Base-by-base conservation (phyloP, 2,113 vertebrate genomes). In the Psittacula cyanocephala region DNA sequence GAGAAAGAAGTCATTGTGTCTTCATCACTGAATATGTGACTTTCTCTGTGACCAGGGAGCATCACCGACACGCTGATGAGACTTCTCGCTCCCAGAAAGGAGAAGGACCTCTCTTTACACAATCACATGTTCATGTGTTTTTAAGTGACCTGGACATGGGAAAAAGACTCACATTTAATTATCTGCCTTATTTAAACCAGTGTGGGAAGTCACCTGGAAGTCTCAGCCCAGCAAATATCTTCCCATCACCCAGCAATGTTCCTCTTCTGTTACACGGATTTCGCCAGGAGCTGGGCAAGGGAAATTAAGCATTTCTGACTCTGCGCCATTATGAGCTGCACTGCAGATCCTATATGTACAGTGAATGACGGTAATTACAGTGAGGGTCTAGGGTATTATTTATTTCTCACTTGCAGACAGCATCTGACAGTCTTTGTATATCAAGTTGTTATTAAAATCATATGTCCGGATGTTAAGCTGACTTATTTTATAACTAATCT, bases 401-500 rank as follows among this genome's bases (percentile, higher is more conserved):
- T 97, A 97, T 97, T 96, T 98, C 91, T 93, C 95, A 88, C 63
- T 70, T 97, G 89, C 78, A 97, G 94, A 96, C 88, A 97, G 89
- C 46, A 91, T 71, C 94, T 97, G 88, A 95, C 91, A 97, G 84
- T 95, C 93, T 97, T 97, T 96, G 72, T 97, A 94, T 96, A 97
- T 97, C 92, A 97, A 97, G 86, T 93, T 97, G 92, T 97, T 97
- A 97, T 96, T 97, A 97, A 98, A 97, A 97, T 95, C 90, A 85
- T 96, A 39, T 96, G 78, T 88, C 75, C 96, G 88, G 82, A 94
- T 97, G 65, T 85, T 96, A 98, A 97, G 72, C 81, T 96, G 95
- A 98, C 80, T 97, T 97, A 97, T 94, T 97, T 95, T 96, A 94
- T 52, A 97, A 88, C 89, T 96, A 98, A 98, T 97, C 97, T 90